A percentile compares a stretch with the other conserved stretches of the same genome.
These are phyloP conservation scores for Stratiomys singularior DNA, from an alignment of 2,888 invertebrate species.

Conservation along the genomic window DNA sequence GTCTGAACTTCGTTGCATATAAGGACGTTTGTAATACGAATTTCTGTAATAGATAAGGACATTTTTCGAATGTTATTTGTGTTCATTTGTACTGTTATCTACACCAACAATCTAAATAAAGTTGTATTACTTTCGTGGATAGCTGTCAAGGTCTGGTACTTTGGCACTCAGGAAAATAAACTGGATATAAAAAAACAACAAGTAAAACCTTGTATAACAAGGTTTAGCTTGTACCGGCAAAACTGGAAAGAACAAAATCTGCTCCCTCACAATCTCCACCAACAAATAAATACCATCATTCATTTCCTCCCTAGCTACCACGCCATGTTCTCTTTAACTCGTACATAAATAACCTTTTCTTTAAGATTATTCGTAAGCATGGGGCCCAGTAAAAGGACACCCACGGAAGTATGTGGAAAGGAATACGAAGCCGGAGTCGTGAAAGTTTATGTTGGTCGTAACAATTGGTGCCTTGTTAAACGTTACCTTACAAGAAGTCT, in stretches of 20 bases:
- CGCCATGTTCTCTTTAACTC: background rate
- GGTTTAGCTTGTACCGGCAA: no score
- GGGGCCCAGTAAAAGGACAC: background rate
- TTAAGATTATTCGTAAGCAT: background rate
- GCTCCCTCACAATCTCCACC: background rate
- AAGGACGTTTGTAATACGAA: no score
- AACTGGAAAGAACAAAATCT: background rate
- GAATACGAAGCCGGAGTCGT: background rate
- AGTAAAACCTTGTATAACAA: no score
- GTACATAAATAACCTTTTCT: slow-evolving; percentile 4
- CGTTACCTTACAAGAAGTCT: background rate
- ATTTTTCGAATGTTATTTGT: no score
- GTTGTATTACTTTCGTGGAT: no score
- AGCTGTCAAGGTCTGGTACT: no score
- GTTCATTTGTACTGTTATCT: no score
- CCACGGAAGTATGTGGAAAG: background rate
- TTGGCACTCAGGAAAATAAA: no score
- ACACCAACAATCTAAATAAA: no score
- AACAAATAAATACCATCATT: background rate
- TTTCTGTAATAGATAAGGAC: no score
- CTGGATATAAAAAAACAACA: no score
- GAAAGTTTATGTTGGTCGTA: slow-evolving; percentile 2
- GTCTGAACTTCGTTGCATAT: no score
- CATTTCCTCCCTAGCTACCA: background rate
- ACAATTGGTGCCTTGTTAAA: slow-evolving; percentile 8